Evolutionary conservation across 53 echinoderm and acorn worm genomes (phyloP).

Genomic region (Patiria pectinifera): DNA sequence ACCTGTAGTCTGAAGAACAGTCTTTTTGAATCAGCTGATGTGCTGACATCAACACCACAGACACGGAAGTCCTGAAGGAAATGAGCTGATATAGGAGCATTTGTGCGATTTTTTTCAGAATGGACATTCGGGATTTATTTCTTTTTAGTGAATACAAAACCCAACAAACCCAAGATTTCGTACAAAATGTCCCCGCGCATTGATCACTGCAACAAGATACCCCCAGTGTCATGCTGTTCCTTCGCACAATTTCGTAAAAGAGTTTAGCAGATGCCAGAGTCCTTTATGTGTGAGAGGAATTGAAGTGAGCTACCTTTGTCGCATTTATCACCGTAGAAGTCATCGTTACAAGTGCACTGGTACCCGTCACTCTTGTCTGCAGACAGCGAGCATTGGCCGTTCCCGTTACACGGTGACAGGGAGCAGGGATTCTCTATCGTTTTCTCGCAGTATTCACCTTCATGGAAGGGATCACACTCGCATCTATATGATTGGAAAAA

Average conservation of each 20-base stretch:
- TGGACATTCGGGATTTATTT: too few relatives aligned
- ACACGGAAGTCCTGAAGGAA: too few relatives aligned
- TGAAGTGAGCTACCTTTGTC: conserved; percentile 31
- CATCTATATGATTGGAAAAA: conserved; percentile 3
- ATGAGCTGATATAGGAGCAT: too few relatives aligned
- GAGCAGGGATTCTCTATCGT: conserved; percentile 41
- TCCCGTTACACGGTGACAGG: conserved; percentile 9
- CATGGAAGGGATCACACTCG: conserved; percentile 33
- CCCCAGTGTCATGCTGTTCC: neutral
- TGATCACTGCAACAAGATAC: neutral
- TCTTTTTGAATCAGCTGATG: too few relatives aligned
- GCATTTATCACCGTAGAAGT: conserved; percentile 47
- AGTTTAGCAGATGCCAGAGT: too few relatives aligned
- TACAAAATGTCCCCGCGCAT: too few relatives aligned
- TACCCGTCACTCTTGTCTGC: conserved; percentile 11
- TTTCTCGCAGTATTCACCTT: conserved; percentile 18
- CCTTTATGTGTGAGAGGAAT: neutral
- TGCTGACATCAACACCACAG: too few relatives aligned
- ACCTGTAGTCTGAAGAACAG: too few relatives aligned
- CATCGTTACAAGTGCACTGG: conserved; percentile 34
- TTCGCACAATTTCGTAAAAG: neutral
- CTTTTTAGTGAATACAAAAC: too few relatives aligned
- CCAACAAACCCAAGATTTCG: too few relatives aligned
- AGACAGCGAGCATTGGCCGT: conserved; percentile 38
- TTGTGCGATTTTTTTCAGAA: too few relatives aligned